Conservation (phyloP, 1,140 invertebrate species). For the Tribolium madens region DNA sequence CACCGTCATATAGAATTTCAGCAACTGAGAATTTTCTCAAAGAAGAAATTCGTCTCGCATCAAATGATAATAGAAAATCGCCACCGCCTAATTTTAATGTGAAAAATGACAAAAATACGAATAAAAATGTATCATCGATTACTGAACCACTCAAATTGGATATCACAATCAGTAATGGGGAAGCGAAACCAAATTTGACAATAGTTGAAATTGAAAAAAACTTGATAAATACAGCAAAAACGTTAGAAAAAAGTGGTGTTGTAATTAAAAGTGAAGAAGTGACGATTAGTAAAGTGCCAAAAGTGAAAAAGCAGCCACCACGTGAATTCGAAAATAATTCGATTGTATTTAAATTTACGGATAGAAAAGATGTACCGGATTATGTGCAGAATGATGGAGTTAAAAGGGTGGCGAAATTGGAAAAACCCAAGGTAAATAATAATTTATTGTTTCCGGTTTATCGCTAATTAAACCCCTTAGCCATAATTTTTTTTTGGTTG, state of each 20-base stretch:
- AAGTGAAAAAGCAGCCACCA: conserved; percentile 55
- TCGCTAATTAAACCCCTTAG: no score
- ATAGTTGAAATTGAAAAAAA: conserved; percentile 79
- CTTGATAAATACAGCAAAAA: conserved; percentile 77
- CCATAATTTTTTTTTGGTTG: no score
- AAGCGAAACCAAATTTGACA: conserved; percentile 60
- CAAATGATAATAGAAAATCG: conserved; percentile 52
- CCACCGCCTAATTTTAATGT: no score
- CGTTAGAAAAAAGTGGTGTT: conserved; percentile 69
- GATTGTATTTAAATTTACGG: conserved; percentile 89
- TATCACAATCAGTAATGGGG: conserved; percentile 45
- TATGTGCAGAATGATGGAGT: conserved; percentile 81
- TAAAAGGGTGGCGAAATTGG: conserved; percentile 9
- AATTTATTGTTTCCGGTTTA: no score
- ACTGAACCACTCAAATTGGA: conserved; percentile 54
- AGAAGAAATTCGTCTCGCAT: conserved; percentile 66
- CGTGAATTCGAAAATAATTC: conserved; percentile 69
- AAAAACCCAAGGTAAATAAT: conserved; percentile 25
- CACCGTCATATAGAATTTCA: conserved; percentile 51
- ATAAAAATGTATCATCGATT: conserved; percentile 46
- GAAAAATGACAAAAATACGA: no score
- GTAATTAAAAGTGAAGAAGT: conserved; percentile 65
- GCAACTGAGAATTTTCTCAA: conserved; percentile 57
- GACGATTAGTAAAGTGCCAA: conserved; percentile 53
- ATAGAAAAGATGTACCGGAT: conserved; percentile 86